Conservation (phyloP, 2,113 vertebrate species). For the Hippocampus barbouri region DNA sequence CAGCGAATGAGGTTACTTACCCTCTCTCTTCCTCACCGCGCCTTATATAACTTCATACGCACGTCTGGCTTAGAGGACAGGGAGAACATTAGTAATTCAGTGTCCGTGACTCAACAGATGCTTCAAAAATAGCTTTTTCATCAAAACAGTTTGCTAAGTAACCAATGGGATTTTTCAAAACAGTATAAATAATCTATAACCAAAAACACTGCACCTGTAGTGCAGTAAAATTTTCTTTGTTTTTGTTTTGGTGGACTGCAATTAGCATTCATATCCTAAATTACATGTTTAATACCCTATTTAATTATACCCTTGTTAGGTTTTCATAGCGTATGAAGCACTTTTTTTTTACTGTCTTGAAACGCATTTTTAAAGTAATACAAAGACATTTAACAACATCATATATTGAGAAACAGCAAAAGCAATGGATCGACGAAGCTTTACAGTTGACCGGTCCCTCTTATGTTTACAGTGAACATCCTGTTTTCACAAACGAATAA, state of each 20-base stretch:
- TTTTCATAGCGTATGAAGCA: too few relatives aligned
- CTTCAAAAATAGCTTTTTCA: constrained; percentile 19
- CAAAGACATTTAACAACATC: too few relatives aligned
- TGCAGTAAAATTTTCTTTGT: neutral
- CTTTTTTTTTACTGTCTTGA: too few relatives aligned
- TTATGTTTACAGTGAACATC: too few relatives aligned
- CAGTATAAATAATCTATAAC: neutral
- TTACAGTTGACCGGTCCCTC: too few relatives aligned
- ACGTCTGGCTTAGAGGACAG: constrained; percentile 37
- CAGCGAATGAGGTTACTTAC: constrained; percentile 46
- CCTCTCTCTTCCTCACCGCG: constrained; percentile 12
- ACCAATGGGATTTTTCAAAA: constrained; percentile 33
- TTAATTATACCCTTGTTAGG: too few relatives aligned
- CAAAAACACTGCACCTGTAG: neutral
- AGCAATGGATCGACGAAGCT: too few relatives aligned
- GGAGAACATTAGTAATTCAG: constrained; percentile 55
- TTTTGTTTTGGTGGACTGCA: neutral
- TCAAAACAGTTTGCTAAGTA: constrained; percentile 25
- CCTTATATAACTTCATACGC: constrained; percentile 55
- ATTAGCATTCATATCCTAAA: neutral
- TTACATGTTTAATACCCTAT: too few relatives aligned
- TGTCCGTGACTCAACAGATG: constrained; percentile 55
- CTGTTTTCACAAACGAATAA: too few relatives aligned
- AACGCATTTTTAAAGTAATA: too few relatives aligned
- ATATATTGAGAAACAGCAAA: too few relatives aligned